These are phyloP conservation scores for Schizopygopsis malacanthus DNA, from an alignment of 2,797 vertebrate species.

Conservation along the genomic window DNA sequence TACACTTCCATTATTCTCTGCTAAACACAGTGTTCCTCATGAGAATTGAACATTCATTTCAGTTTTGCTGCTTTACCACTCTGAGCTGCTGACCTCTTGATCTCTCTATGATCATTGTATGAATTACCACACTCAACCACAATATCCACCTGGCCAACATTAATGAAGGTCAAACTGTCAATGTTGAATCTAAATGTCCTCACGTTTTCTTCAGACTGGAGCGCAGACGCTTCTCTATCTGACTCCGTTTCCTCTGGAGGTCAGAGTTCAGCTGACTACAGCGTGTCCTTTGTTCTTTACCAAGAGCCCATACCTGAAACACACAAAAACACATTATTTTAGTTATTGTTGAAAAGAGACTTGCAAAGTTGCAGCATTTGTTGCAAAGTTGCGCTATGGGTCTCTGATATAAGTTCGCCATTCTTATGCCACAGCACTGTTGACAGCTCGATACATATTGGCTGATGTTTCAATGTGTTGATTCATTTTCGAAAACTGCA, in stretches of 20 bases:
- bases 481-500: neutral
- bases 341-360: neutral
- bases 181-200: slow-evolving; percentile 40
- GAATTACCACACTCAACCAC: neutral
- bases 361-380: neutral
- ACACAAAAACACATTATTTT: slow-evolving; percentile 19
- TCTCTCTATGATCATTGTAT: neutral
- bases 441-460: neutral
- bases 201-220: slow-evolving; percentile 78
- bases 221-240: slow-evolving; percentile 76
- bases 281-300: slow-evolving; percentile 78
- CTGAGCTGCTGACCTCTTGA: neutral
- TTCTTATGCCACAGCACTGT: neutral
- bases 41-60: neutral
- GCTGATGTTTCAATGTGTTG: neutral
- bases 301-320: slow-evolving; percentile 75
- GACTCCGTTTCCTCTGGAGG: slow-evolving; percentile 75
- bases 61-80: neutral
- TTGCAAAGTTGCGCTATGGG: neutral
- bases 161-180: neutral
- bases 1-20: neutral
- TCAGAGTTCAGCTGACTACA: slow-evolving; percentile 73
- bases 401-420: neutral
- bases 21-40: neutral
- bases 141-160: neutral